Base-by-base conservation (phyloP, 2,797 vertebrate species). In the Hyperoplus immaculatus region DNA sequence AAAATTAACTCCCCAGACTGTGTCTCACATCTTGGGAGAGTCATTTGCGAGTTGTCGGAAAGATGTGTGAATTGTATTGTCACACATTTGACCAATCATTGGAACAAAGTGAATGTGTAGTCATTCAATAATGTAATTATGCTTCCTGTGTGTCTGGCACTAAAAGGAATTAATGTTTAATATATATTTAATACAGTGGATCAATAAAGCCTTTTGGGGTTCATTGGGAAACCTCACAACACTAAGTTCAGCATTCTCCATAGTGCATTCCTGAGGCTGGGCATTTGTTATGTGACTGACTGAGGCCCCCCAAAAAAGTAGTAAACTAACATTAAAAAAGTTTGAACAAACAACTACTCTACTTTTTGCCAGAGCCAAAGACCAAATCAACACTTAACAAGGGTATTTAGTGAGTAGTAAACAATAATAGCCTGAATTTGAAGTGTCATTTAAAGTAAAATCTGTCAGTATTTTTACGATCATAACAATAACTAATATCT, bases 41-140 rank as follows among this genome's bases (percentile, higher is more conserved):
- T 82, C 3, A 1, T 87, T 80, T 84, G 46, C 72, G 47, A 72
- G 65, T 68, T 66, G 59, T 69, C 64, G 56, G 67, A 47, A 62
- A 72, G 58, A 75, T 42, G 38, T 61, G 67, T 65, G 69, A 74
- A 45, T 81, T 76, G 21, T 58, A n/a, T 60, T 18, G 5, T 60
- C 47, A 46, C 66, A 43, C 29, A 36, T 83, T 82, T 66, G 60
- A 84, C 72, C 58, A 74, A 16, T 69, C 54, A 41, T 38, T 56
- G 77, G 69, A 85, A 76, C 69, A 82, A 68, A 82, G 49, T 81
- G 53, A 49, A 77, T 64, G 53, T 78, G 65, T 16, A 47, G 59
- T 80, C 63, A 85, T 72, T 86, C 77, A 84, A 76, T 82, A 82
- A 88, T n/a, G 54, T 65, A 78, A 80, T 87, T 81, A 81, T 78